phyloP scores from a whole-genome alignment of 2,888 invertebrate genomes.

The Dasysyrphus albostriatus region DNA sequence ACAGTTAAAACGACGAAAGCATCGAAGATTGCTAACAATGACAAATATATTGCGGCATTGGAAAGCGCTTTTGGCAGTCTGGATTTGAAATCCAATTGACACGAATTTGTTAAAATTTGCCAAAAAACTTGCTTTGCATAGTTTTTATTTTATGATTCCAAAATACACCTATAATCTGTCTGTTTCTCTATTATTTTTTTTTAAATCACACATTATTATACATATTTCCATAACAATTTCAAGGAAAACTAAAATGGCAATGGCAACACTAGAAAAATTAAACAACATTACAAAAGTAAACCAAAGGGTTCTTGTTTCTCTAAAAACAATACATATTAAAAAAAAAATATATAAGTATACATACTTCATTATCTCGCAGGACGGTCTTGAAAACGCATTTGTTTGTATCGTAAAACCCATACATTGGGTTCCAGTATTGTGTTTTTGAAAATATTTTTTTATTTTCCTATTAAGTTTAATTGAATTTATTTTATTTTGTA shows the following conservation, averaged over 20 bases:
- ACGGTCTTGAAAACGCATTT: conserved; percentile 1
- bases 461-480: conserved; percentile 39
- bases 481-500: conserved; percentile 49
- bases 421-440: conserved; percentile 19
- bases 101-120: conserved; percentile 68
- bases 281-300: conserved; percentile 30
- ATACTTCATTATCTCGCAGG: conserved; percentile 17
- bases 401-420: conserved; percentile 16
- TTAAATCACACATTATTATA: conserved; percentile 14
- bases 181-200: conserved; percentile 52
- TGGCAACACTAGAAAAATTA: conserved; percentile 33
- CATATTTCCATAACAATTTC: not conserved
- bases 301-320: conserved; percentile 47
- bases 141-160: conserved; percentile 49
- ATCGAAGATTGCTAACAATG: conserved; percentile 84
- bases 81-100: conserved; percentile 83
- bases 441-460: conserved; percentile 28
- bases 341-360: not conserved
- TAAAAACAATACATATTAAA: not conserved
- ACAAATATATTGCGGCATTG: conserved; percentile 80
- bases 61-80: conserved; percentile 81
- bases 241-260: conserved; percentile 48
- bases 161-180: conserved; percentile 35
- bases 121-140: conserved; percentile 67
- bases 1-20: conserved; percentile 81